Conservation (phyloP, 35 echinoderm and acorn worm species). For the Diadema setosum region DNA sequence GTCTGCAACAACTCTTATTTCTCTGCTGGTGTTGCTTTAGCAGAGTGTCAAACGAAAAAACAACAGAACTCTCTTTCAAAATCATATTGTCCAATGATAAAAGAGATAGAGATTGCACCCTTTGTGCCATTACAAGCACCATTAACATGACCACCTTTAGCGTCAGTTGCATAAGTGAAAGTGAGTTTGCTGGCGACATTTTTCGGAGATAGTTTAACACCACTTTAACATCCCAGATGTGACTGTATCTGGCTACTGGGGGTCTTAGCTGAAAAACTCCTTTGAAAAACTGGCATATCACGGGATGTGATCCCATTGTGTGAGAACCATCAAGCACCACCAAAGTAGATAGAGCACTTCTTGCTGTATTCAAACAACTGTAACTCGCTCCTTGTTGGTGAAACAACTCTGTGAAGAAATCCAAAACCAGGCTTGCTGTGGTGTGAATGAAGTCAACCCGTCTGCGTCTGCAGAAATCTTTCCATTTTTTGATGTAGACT, state of each 20-base stretch:
- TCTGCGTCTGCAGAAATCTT: slow-evolving; percentile 2
- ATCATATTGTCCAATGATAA: not conserved
- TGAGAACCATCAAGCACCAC: not conserved
- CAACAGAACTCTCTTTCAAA: not conserved
- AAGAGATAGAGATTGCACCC: slow-evolving; percentile 16
- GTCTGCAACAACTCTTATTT: not conserved
- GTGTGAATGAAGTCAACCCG: not conserved
- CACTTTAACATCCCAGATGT: slow-evolving; percentile 56
- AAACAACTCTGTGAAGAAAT: not conserved
- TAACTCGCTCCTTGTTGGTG: not conserved
- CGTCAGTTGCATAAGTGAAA: slow-evolving; percentile 43
- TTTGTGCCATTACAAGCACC: slow-evolving; percentile 27
- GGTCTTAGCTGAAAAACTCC: slow-evolving; percentile 53
- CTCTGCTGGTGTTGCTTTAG: slow-evolving; percentile 46
- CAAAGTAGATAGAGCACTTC: slow-evolving; percentile 52
- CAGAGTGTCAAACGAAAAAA: slow-evolving; percentile 14
- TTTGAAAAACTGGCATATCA: slow-evolving; percentile 51
- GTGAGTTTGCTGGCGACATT: not conserved
- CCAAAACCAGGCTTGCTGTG: not conserved
- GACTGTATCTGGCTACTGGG: slow-evolving; percentile 26
- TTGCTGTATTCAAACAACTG: slow-evolving; percentile 54
- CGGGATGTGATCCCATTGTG: slow-evolving; percentile 36
- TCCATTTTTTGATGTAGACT: slow-evolving; percentile 20
- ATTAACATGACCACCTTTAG: slow-evolving; percentile 54
- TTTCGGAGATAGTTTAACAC: slow-evolving; percentile 38